Conservation (phyloP, 2,113 vertebrate genomes). For the Marcusenius ussheri region DNA sequence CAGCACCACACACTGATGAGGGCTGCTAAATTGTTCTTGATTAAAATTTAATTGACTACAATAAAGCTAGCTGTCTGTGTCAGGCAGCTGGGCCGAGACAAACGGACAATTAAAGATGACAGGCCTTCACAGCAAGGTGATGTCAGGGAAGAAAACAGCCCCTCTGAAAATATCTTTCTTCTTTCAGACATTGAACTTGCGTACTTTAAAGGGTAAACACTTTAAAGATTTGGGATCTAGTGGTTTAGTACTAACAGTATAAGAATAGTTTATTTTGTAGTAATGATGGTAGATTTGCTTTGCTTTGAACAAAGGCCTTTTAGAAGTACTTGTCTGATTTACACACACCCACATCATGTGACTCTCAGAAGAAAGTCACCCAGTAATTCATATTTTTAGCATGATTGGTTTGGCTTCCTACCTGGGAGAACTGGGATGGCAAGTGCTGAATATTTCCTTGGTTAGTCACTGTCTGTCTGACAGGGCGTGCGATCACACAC, state of each 20-base stretch:
- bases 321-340: background rate
- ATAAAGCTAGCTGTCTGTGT: conserved; percentile 50
- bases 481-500: background rate
- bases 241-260: background rate
- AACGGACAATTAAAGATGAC: conserved; percentile 12
- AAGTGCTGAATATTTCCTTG: background rate
- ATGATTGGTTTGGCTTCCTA: background rate
- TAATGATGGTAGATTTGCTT: background rate
- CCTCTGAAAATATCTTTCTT: conserved; percentile 28
- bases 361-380: background rate
- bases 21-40: conserved; percentile 43
- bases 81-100: conserved; percentile 17
- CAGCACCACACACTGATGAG: conserved; percentile 27
- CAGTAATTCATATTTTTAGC: background rate
- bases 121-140: background rate
- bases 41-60: conserved; percentile 62
- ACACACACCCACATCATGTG: background rate
- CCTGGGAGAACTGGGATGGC: background rate
- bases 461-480: background rate
- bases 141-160: conserved; percentile 19
- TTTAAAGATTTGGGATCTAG: background rate
- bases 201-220: background rate
- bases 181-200: background rate
- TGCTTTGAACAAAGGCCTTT: background rate
- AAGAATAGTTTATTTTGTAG: background rate